Base-by-base conservation (phyloP, 2,113 vertebrate species). In the Myocastor coypus region DNA sequence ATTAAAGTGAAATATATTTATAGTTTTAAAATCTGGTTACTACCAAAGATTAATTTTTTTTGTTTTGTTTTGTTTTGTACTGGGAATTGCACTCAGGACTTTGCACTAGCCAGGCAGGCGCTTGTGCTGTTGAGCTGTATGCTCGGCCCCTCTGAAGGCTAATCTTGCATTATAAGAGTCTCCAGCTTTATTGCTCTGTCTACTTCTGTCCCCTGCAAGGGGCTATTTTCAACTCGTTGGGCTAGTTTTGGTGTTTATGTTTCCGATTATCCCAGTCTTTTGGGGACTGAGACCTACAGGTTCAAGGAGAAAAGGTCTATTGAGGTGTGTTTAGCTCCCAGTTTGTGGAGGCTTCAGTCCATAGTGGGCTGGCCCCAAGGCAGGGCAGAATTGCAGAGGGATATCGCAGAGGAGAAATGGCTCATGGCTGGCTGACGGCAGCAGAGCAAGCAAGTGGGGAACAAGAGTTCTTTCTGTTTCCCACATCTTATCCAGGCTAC, bases 221-320 rank as follows among this genome's bases (percentile, higher is more conserved):
- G 80, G 71, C 61, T 69, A 19, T 83, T 14, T 75, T 87, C 84
- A 66, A 9, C 28, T 59, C 46, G 3, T 24, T 73, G 28, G 46
- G 77, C 30, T 80, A 84, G 34, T 89, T 93, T 55, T 24, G 52
- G 55, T 78, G n/a, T 69, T 90, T 85, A 16, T 90, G 71, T 82
- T 75, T 86, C 52, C 85, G 89, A 59, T 13, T 10, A 32, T n/a
- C 66, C 34, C n/a, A 69, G 66, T 69, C 19, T 69, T 69, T 16
- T n/a, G 19, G 66, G 66, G 19, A 14, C 66, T n/a, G 34, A 69
- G 66, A n/a, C 66, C 66, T 32, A 19, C 66, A n/a, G 34, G 66
- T 69, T 69, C n/a, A 69, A 69, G 16, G 66, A 69, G 66, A 32
- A 69, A n/a, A n/a, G 34, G 66, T 68, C 14, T 68, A 34, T n/a